These are phyloP conservation scores for Choristoneura fumiferana DNA, from an alignment of 1,140 invertebrate genomes.

Conservation along the genomic window DNA sequence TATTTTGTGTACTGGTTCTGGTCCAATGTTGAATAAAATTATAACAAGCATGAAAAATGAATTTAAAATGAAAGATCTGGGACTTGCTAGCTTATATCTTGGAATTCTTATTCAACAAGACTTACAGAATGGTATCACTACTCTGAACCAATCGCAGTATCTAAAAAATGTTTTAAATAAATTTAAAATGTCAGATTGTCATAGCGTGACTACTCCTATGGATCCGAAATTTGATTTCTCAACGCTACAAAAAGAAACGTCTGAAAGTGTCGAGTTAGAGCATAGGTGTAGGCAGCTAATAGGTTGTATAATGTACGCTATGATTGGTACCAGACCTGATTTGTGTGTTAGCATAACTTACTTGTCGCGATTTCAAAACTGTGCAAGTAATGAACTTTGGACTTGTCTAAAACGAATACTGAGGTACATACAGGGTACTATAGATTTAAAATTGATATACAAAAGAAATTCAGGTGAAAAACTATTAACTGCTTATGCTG, in stretches of 20 bases:
- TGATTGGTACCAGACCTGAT: not conserved
- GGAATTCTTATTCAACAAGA: slow-evolving; percentile 35
- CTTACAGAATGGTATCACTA: slow-evolving; percentile 22
- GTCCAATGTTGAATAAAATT: slow-evolving; percentile 21
- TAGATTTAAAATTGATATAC: not conserved
- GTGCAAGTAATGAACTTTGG: not conserved
- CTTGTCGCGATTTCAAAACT: not conserved
- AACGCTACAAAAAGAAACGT: not conserved
- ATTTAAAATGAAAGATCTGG: slow-evolving; percentile 21
- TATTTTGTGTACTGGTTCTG: slow-evolving; percentile 34
- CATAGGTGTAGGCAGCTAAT: not conserved
- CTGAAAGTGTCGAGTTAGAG: not conserved
- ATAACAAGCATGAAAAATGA: not conserved
- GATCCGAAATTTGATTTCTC: not conserved
- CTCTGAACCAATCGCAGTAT: slow-evolving; percentile 23
- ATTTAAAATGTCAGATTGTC: not conserved
- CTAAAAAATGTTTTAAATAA: not conserved
- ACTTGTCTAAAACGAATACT: not conserved
- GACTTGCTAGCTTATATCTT: slow-evolving; percentile 22
- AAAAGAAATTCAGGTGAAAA: not conserved
- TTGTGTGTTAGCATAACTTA: not conserved
- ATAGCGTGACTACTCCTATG: not conserved
- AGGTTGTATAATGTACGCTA: not conserved
- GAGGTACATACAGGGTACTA: not conserved
- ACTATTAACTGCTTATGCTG: not conserved